A percentile compares a stretch with the other conserved stretches of the same genome.
phyloP scores from a whole-genome alignment of 2,797 vertebrate species.

The Threskiornis aethiopicus region DNA sequence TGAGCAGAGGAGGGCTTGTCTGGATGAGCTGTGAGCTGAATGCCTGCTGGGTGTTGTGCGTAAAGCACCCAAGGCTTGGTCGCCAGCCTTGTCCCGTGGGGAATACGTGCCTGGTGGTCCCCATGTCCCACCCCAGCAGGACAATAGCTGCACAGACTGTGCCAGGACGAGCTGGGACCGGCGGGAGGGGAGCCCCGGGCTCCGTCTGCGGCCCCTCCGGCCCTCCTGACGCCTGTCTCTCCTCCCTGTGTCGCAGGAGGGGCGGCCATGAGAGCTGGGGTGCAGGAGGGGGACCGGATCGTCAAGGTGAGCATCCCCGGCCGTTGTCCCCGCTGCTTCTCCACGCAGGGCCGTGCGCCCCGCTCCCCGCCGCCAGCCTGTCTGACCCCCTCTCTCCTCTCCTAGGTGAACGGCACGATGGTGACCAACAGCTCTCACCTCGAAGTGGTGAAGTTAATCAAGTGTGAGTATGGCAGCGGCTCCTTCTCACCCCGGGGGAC shows the following conservation, averaged over 20 bases:
- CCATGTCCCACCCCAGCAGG: background rate
- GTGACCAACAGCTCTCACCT: conserved; percentile 94
- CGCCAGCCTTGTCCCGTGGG: fast-evolving
- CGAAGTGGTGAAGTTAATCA: conserved; percentile 96
- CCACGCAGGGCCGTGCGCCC: fast-evolving
- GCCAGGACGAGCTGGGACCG: fast-evolving
- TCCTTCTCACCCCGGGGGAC: background rate
- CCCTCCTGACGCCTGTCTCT: background rate
- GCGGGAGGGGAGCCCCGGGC: background rate
- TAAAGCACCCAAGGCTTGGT: background rate
- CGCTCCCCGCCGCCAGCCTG: fast-evolving
- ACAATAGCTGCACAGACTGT: background rate
- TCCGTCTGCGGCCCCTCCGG: fast-evolving
- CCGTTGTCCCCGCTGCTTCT: fast-evolving
- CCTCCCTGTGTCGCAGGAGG: conserved; percentile 72
- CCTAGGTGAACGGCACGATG: conserved; percentile 90
- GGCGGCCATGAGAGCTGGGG: conserved; percentile 90
- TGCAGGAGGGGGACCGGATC: conserved; percentile 93
- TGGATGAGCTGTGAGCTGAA: background rate
- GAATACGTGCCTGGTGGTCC: background rate
- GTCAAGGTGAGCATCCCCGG: conserved; percentile 81
- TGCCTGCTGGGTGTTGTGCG: background rate
- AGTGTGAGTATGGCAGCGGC: conserved; percentile 81
- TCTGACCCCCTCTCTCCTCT: background rate
- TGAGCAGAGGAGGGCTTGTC: background rate